Evolutionary conservation across 2,888 invertebrate genomes (phyloP).

Genomic region (Teleiodes luculella): DNA sequence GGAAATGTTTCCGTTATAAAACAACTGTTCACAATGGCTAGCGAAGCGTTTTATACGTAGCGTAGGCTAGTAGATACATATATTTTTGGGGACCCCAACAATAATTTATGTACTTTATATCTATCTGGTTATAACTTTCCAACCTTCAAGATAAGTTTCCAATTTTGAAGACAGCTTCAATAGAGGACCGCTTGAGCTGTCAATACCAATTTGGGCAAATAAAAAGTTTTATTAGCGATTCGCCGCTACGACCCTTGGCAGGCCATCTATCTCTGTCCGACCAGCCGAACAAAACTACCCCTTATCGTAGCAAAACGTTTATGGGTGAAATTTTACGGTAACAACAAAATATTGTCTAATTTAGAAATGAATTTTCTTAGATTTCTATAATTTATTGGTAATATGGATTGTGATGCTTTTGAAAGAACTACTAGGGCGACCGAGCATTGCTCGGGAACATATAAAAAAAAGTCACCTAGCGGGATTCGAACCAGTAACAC

Average conservation of each 20-base stretch:
- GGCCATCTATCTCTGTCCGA: constrained; percentile 1
- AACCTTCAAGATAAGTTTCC: neutral
- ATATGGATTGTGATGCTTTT: too few relatives aligned
- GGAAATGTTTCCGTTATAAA: too few relatives aligned
- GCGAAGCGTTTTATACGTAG: too few relatives aligned
- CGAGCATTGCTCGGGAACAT: too few relatives aligned
- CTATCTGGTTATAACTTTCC: neutral
- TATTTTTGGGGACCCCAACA: too few relatives aligned
- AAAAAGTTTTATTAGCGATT: constrained; percentile 5
- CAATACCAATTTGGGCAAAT: constrained; percentile 2
- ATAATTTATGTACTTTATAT: neutral
- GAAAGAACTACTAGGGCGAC: too few relatives aligned
- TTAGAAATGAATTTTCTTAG: neutral
- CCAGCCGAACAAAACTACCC: neutral
- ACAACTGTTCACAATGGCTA: too few relatives aligned
- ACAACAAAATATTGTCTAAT: neutral
- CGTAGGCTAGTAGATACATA: too few relatives aligned
- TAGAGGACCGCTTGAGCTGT: neutral
- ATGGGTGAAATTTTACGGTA: neutral
- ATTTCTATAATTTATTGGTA: too few relatives aligned
- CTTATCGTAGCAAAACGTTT: neutral
- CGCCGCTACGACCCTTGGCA: neutral
- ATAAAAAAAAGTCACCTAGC: too few relatives aligned
- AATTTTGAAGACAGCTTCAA: neutral
- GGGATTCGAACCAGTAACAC: too few relatives aligned